These are phyloP conservation scores for Bombus terrestris DNA, from an alignment of 1,140 invertebrate species.

Conservation along the genomic window DNA sequence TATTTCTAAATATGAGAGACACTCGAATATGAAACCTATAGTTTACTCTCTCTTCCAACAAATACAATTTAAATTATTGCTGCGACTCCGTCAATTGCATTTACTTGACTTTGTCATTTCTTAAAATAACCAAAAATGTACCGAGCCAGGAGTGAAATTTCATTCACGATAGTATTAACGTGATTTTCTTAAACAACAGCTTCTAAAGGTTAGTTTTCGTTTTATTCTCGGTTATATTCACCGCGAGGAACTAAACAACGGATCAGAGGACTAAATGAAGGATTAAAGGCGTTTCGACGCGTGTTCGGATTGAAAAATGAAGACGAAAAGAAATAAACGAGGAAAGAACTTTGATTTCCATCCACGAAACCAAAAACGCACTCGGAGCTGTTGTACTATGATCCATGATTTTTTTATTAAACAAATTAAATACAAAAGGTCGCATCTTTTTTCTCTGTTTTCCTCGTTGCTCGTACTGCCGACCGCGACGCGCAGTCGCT, in stretches of 20 bases:
- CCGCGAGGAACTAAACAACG: constrained; percentile 6
- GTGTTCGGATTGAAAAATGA: constrained; percentile 2
- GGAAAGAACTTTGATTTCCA: constrained; percentile 14
- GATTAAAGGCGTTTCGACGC: neutral
- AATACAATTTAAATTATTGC: no score
- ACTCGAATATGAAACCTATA: no score
- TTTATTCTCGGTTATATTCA: constrained; percentile 25
- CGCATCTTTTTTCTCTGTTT: constrained; percentile 42
- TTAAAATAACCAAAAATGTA: neutral
- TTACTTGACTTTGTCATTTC: neutral
- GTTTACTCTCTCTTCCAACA: no score
- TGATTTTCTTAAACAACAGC: neutral
- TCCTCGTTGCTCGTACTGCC: constrained; percentile 51
- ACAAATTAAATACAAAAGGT: constrained; percentile 81
- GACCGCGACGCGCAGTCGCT: constrained; percentile 51
- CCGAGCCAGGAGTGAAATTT: neutral
- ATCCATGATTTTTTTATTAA: constrained; percentile 80
- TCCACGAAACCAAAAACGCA: constrained; percentile 47
- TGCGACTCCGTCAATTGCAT: neutral
- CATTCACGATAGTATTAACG: no score
- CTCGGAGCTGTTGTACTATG: constrained; percentile 75
- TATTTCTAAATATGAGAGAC: no score
- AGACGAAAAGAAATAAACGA: constrained; percentile 32
- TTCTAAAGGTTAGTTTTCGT: neutral
- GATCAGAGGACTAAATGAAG: neutral